These are phyloP conservation scores for Semotilus atromaculatus DNA, from an alignment of 2,797 vertebrate genomes.

Conservation along the genomic window DNA sequence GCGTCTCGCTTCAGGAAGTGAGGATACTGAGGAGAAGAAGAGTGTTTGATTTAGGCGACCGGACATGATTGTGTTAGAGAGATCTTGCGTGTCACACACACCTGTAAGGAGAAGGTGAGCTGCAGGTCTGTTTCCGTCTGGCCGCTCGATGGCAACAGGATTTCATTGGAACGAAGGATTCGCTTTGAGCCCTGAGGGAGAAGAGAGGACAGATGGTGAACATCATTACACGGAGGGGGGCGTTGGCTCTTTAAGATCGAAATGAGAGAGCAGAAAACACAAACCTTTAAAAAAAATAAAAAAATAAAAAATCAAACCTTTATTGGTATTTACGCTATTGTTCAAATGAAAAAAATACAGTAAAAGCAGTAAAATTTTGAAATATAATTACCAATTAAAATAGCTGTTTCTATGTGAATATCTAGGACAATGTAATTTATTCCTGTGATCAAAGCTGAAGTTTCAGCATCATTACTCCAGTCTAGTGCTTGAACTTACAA, in stretches of 20 bases:
- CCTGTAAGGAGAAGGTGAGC: slow-evolving; percentile 92
- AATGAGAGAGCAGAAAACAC: neutral
- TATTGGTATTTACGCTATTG: neutral
- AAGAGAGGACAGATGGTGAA: neutral
- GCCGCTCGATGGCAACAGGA: slow-evolving; percentile 84
- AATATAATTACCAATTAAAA: neutral
- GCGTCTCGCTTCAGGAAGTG: slow-evolving; percentile 91
- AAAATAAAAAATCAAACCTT: neutral
- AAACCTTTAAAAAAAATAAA: no score
- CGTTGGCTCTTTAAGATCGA: neutral
- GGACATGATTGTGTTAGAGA: neutral
- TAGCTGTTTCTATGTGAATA: no score
- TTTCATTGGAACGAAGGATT: slow-evolving; percentile 92
- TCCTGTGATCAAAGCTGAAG: neutral
- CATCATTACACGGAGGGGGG: slow-evolving; percentile 6
- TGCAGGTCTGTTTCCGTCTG: slow-evolving; percentile 90
- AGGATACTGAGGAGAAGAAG: slow-evolving; percentile 78
- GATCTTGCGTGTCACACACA: slow-evolving; percentile 53
- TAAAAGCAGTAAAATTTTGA: neutral
- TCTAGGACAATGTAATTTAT: neutral
- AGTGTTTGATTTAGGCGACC: neutral
- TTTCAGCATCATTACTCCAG: neutral
- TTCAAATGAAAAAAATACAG: neutral
- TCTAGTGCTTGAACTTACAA: no score
- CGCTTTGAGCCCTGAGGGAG: slow-evolving; percentile 86